These are phyloP conservation scores for Peromyscus nudipes DNA, from an alignment of 2,797 vertebrate species.

Conservation along the genomic window DNA sequence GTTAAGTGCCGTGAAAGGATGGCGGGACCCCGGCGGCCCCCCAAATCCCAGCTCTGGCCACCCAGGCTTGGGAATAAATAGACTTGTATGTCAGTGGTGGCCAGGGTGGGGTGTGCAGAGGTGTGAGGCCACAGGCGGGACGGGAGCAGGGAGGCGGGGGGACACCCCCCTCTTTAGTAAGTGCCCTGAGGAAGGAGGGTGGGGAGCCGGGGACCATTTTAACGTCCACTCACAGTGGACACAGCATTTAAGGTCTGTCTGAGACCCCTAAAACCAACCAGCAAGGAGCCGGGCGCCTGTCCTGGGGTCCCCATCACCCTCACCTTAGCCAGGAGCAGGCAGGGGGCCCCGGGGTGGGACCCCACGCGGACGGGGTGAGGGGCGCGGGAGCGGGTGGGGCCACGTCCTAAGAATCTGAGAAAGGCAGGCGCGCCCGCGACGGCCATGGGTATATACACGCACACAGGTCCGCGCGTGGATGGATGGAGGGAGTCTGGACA, in stretches of 20 bases:
- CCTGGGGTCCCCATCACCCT: not conserved
- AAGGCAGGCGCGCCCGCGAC: slow-evolving; percentile 94
- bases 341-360: not conserved
- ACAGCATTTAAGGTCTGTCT: slow-evolving; percentile 82
- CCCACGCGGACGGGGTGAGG: not conserved
- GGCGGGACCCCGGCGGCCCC: not conserved
- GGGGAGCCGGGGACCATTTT: slow-evolving; percentile 71
- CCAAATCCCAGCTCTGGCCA: slow-evolving; percentile 25
- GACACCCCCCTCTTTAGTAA: slow-evolving; percentile 78
- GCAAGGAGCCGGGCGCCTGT: not conserved
- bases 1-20: slow-evolving; percentile 76
- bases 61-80: slow-evolving; percentile 78
- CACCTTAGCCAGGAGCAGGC: not conserved
- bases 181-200: slow-evolving; percentile 85
- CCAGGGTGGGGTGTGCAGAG: slow-evolving; percentile 62
- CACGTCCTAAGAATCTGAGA: slow-evolving; percentile 84
- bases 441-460: slow-evolving; percentile 84
- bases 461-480: slow-evolving; percentile 88
- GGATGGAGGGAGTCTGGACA: slow-evolving; percentile 89
- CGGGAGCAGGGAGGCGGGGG: not conserved
- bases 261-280: slow-evolving; percentile 75
- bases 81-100: slow-evolving; percentile 52
- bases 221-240: slow-evolving; percentile 82
- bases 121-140: slow-evolving; percentile 52
- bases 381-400: slow-evolving; percentile 66